Evolutionary conservation across 1,140 invertebrate genomes (phyloP), one percentile per base, ranked within the genome.

Genomic region (Conus betulinus): DNA sequence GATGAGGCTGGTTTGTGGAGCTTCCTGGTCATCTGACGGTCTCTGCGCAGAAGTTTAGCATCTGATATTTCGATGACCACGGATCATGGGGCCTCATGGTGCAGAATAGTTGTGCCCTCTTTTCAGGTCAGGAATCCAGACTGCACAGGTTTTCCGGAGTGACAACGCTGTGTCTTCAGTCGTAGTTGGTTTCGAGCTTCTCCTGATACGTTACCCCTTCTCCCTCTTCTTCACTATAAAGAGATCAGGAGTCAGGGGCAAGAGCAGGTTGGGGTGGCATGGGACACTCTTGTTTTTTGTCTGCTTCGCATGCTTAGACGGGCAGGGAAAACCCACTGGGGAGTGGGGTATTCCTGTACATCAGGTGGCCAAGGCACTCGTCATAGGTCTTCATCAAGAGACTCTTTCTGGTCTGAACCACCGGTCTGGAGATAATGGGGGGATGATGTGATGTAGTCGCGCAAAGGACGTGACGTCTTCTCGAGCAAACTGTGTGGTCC

Each of bases 401-500:
- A 8, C 23, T 74, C 85, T 93, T 91, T 8, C 92, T 90, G 5
- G 90, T 92, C 53, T 92, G 90, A 7, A 91, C 91, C 90, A 76
- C 91, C 91, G 25, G 84, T 76, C 81, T 93, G 90, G 55, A 91
- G 89, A 86, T 90, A 91, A 51, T 78, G n/a, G 17, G 93, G 87
- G 20, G 91, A 89, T 5, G 89, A 89, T 7, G 88, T 78, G 7
- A 92, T 76, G 60, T 95, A 93, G 55, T 91, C 67, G 91, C 60
- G 92, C 89, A 91, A 96, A 96, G 10, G 90, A 76, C 89, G 88
- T 84, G 90, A 96, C 96, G 88, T 95, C 92, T 87, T 87, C 74
- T 10, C 92, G 94, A 11, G 91, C 93, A 87, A 95, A 96, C 84
- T 94, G 92, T 94, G 92, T n/a, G 95, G 93, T 53, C 94, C 95